Percentiles rank a stretch among this genome's conserved stretches.
phyloP scores from a whole-genome alignment of 2,113 vertebrate species.

The Bungarus multicinctus region DNA sequence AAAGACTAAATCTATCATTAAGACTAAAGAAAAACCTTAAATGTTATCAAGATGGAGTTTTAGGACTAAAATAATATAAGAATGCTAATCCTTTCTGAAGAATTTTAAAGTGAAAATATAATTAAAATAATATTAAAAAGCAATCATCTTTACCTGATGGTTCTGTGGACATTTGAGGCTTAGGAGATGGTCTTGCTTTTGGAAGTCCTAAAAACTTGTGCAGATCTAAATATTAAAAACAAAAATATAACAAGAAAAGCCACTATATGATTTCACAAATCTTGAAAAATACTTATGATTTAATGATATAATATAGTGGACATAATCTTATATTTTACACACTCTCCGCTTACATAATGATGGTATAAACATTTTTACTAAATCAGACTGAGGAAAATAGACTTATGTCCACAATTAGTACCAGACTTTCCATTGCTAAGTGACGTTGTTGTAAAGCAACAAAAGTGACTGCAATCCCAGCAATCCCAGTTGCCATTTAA shows the following conservation, averaged over 20 bases:
- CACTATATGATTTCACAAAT: slow-evolving; percentile 15
- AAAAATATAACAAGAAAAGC: slow-evolving; percentile 11
- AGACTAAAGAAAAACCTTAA: not conserved
- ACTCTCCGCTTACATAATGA: not conserved
- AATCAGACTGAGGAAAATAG: not conserved
- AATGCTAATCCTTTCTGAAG: not conserved
- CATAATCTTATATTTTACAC: not conserved
- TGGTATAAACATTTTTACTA: not conserved
- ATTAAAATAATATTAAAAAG: slow-evolving; percentile 8
- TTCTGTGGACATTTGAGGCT: slow-evolving; percentile 41
- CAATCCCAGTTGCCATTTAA: not conserved
- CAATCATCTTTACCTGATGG: slow-evolving; percentile 44
- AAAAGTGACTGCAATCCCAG: not conserved
- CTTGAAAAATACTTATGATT: not conserved
- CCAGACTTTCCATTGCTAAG: not conserved
- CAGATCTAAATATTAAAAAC: slow-evolving; percentile 42
- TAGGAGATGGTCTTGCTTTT: slow-evolving; percentile 44
- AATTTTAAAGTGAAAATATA: not conserved
- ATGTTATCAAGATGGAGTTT: not conserved
- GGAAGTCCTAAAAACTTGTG: slow-evolving; percentile 57
- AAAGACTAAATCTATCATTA: not conserved
- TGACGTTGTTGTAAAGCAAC: not conserved
- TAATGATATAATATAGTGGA: not conserved
- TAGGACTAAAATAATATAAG: not conserved
- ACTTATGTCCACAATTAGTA: not conserved